phyloP scores from a whole-genome alignment of 2,888 invertebrate species.

The Cantharis lateralis region DNA sequence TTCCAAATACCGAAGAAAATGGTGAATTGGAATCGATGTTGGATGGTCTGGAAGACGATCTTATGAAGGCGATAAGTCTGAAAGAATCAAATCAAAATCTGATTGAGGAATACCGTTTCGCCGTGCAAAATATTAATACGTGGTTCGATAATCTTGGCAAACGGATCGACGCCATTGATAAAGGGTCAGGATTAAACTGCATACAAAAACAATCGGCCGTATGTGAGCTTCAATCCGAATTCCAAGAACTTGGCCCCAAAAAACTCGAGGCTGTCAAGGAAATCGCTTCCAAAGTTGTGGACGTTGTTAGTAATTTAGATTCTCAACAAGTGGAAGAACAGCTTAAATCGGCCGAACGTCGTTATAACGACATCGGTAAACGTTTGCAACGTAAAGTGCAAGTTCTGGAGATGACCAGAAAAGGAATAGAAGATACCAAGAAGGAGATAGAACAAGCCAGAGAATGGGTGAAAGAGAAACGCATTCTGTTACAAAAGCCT shows the following conservation, averaged over 20 bases:
- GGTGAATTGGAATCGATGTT: constrained; percentile 74
- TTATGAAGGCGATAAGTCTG: constrained; percentile 72
- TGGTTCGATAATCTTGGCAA: constrained; percentile 83
- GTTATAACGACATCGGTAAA: constrained; percentile 83
- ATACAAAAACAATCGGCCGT: constrained; percentile 78
- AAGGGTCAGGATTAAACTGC: constrained; percentile 81
- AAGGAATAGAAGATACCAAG: constrained; percentile 80
- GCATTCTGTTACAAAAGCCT: constrained; percentile 67
- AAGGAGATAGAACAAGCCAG: constrained; percentile 79
- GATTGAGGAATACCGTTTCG: constrained; percentile 78
- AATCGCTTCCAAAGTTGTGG: constrained; percentile 72
- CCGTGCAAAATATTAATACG: constrained; percentile 75
- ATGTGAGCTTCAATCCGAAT: constrained; percentile 74
- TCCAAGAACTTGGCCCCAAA: constrained; percentile 72
- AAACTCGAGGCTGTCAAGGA: constrained; percentile 73
- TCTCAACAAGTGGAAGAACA: constrained; percentile 91
- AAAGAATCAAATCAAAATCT: constrained; percentile 77
- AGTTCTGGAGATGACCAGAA: constrained; percentile 81
- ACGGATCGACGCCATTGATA: constrained; percentile 81
- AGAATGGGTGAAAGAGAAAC: constrained; percentile 79
- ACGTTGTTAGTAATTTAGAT: constrained; percentile 84
- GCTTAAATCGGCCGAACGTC: constrained; percentile 81
- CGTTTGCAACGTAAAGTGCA: constrained; percentile 83
- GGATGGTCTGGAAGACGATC: constrained; percentile 70
- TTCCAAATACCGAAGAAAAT: constrained; percentile 70